Conservation (phyloP, 2,888 invertebrate species). For the Junonia oenone region DNA sequence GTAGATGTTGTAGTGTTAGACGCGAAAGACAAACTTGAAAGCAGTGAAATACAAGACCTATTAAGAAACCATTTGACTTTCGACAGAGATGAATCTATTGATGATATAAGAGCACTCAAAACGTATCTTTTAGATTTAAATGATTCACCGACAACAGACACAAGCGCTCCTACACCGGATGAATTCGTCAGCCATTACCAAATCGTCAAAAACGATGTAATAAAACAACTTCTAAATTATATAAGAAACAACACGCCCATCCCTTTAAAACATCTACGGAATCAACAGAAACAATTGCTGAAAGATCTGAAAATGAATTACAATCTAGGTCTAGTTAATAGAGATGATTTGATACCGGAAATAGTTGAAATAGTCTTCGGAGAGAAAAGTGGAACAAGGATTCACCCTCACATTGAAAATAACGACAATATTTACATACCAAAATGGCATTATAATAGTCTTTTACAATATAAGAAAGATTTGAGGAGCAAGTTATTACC, state of each 20-base stretch:
- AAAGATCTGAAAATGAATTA: slow-evolving; percentile 10
- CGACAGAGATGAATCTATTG: not conserved
- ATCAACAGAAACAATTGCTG: slow-evolving; percentile 11
- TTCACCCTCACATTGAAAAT: slow-evolving; percentile 33
- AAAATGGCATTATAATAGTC: slow-evolving; percentile 32
- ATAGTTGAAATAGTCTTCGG: slow-evolving; percentile 27
- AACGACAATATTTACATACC: slow-evolving; percentile 41
- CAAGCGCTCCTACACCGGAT: slow-evolving; percentile 14
- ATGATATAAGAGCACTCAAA: not conserved
- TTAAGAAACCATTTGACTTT: slow-evolving; percentile 4
- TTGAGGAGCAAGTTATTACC: slow-evolving; percentile 34
- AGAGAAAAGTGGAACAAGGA: slow-evolving; percentile 20
- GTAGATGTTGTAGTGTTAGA: slow-evolving; percentile 44
- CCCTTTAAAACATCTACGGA: not conserved
- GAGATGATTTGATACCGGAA: slow-evolving; percentile 20
- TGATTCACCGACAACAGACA: not conserved
- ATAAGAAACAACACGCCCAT: not conserved
- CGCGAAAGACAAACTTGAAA: slow-evolving; percentile 29
- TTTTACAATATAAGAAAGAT: slow-evolving; percentile 13
- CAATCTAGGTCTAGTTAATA: slow-evolving; percentile 1
- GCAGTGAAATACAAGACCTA: slow-evolving; percentile 12
- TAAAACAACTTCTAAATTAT: slow-evolving; percentile 3
- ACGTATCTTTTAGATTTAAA: not conserved
- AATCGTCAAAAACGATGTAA: slow-evolving; percentile 15
- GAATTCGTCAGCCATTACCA: slow-evolving; percentile 22